A percentile compares a stretch with the other conserved stretches of the same genome.
phyloP scores from a whole-genome alignment of 1,140 invertebrate species.

The Eriosoma lanigerum region DNA sequence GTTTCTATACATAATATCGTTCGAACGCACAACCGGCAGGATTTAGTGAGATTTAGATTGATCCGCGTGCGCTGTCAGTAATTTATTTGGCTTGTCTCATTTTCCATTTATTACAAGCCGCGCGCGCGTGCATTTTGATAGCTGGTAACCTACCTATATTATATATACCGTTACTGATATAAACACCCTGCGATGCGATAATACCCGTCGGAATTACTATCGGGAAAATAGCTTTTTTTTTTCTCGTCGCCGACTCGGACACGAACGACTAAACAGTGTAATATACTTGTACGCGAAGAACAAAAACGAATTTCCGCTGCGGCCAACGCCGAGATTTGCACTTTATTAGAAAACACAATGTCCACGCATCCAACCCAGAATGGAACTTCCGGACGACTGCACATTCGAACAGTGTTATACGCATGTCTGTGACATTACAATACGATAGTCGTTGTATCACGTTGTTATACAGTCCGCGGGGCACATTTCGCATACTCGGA shows the following conservation, averaged over 20 bases:
- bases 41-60: conserved; percentile 49
- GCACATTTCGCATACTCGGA: neutral
- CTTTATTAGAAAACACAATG: conserved; percentile 44
- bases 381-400: neutral
- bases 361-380: neutral
- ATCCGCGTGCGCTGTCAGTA: conserved; percentile 32
- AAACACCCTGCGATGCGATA: neutral
- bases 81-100: conserved; percentile 47
- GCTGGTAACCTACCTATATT: neutral
- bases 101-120: conserved; percentile 49
- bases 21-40: neutral
- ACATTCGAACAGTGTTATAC: conserved; percentile 8
- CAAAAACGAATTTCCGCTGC: neutral
- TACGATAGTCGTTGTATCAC: neutral
- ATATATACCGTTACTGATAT: too few species aligned
- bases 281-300: too few species aligned
- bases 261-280: too few species aligned
- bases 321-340: conserved; percentile 6
- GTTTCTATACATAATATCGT: too few species aligned
- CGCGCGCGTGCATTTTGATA: neutral
- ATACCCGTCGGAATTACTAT: conserved; percentile 10
- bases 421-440: neutral
- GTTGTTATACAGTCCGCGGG: neutral
- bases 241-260: neutral
- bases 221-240: neutral